phyloP scores from a whole-genome alignment of 2,113 vertebrate species.

The Spilogale gracilis region DNA sequence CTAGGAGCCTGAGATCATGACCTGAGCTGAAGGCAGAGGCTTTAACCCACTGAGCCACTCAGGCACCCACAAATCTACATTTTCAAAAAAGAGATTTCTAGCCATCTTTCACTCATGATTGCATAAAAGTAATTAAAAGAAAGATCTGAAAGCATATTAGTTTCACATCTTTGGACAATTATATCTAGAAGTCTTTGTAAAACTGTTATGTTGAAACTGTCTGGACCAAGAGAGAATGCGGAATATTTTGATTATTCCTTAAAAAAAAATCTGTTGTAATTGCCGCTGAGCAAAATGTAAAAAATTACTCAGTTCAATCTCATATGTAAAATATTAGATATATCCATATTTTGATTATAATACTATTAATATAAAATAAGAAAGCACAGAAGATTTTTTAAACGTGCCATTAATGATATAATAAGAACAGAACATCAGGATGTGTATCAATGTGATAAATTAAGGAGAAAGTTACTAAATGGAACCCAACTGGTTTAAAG shows the following conservation, averaged over 20 bases:
- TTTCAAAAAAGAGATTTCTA: background rate
- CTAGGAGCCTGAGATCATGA: too few species aligned
- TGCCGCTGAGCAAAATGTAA: background rate
- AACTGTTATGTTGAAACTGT: background rate
- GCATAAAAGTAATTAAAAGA: constrained; percentile 9
- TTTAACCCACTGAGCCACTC: too few species aligned
- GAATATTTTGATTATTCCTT: background rate
- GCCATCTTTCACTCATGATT: background rate
- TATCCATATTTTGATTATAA: background rate
- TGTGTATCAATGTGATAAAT: background rate
- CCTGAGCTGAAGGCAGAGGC: too few species aligned
- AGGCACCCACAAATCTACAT: background rate
- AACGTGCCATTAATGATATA: background rate
- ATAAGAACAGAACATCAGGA: background rate
- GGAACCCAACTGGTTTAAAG: background rate
- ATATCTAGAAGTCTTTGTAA: background rate
- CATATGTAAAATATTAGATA: background rate
- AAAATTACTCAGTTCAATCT: background rate
- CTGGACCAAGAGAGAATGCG: background rate
- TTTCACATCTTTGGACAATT: background rate
- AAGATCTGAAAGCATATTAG: background rate
- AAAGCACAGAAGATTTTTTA: background rate
- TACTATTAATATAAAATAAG: background rate
- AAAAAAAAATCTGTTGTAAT: background rate
- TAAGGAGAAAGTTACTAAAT: background rate